phyloP scores from a whole-genome alignment of 2,797 vertebrate species.

The Danio aesculapii region DNA sequence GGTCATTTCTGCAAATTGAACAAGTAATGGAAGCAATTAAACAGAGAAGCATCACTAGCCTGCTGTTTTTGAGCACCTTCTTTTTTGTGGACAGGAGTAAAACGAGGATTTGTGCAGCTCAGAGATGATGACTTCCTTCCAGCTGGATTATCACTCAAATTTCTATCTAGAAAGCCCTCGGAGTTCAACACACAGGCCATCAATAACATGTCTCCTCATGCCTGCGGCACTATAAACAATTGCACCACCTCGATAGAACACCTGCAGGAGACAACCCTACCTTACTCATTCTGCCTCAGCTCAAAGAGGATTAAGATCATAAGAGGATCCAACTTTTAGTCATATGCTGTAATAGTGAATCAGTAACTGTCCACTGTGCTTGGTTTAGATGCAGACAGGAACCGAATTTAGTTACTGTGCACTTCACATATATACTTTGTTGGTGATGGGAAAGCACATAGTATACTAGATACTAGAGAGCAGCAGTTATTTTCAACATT shows the following conservation, averaged over 20 bases:
- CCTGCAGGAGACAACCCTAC: not conserved
- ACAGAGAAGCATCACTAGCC: not conserved
- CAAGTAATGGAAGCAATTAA: no score
- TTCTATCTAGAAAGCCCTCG: constrained; percentile 17
- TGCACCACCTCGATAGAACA: constrained; percentile 7
- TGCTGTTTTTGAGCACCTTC: not conserved
- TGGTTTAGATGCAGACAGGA: not conserved
- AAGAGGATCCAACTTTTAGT: not conserved
- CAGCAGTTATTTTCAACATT: no score
- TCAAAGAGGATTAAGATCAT: not conserved
- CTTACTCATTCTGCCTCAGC: not conserved
- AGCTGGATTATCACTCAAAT: constrained; percentile 25
- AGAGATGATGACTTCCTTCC: constrained; percentile 3
- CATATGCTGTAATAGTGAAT: not conserved
- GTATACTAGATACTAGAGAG: no score
- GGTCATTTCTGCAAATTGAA: not conserved
- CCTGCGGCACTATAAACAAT: constrained; percentile 2
- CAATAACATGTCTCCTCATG: constrained; percentile 17
- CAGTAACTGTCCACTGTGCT: not conserved
- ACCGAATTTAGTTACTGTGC: no score
- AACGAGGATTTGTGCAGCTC: not conserved
- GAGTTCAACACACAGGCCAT: constrained; percentile 18
- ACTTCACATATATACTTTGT: no score
- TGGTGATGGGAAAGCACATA: no score
- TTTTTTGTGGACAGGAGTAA: not conserved